Percentiles rank a stretch among this genome's conserved stretches.
These are phyloP conservation scores for Tenthredo amoena DNA, from an alignment of 2,888 invertebrate genomes.

Conservation along the genomic window DNA sequence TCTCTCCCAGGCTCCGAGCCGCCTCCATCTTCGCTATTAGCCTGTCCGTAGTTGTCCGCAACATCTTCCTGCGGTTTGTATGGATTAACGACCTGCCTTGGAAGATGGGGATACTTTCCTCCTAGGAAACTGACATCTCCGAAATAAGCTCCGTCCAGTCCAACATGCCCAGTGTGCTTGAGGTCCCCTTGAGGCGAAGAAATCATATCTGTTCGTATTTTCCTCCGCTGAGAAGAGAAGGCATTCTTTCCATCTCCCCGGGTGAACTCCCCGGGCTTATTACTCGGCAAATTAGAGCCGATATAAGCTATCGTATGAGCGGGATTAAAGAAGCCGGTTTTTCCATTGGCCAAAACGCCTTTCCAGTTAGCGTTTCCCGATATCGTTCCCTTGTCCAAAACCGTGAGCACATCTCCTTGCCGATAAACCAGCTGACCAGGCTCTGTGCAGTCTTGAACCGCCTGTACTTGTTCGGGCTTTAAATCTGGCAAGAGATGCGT, in stretches of 20 bases:
- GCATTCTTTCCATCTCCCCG: slow-evolving; percentile 83
- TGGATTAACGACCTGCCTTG: slow-evolving; percentile 93
- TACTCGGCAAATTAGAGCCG: slow-evolving; percentile 86
- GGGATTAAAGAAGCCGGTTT: slow-evolving; percentile 96
- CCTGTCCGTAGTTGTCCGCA: slow-evolving; percentile 75
- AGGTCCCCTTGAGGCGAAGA: slow-evolving; percentile 98
- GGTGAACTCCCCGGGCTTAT: slow-evolving; percentile 79
- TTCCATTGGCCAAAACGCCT: slow-evolving; percentile 92
- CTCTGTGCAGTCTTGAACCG: slow-evolving; percentile 83
- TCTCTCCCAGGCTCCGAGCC: slow-evolving; percentile 63
- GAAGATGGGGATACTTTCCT: slow-evolving; percentile 88
- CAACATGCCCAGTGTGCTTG: slow-evolving; percentile 97
- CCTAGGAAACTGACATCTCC: slow-evolving; percentile 92
- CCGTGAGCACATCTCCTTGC: slow-evolving; percentile 94
- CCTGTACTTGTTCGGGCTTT: slow-evolving; percentile 95
- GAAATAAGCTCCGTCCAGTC: slow-evolving; percentile 97
- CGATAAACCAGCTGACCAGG: slow-evolving; percentile 90
- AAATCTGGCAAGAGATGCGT: slow-evolving; percentile 89
- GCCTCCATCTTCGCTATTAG: slow-evolving; percentile 67
- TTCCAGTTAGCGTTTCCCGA: slow-evolving; percentile 86
- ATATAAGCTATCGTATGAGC: slow-evolving; percentile 92
- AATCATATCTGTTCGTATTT: slow-evolving; percentile 94
- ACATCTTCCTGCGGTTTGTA: slow-evolving; percentile 92
- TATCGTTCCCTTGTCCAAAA: slow-evolving; percentile 87
- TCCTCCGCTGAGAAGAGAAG: slow-evolving; percentile 80